Evolutionary conservation across 2,113 vertebrate genomes (phyloP), one percentile per base, ranked within the genome.

Genomic region (Pionites leucogaster): DNA sequence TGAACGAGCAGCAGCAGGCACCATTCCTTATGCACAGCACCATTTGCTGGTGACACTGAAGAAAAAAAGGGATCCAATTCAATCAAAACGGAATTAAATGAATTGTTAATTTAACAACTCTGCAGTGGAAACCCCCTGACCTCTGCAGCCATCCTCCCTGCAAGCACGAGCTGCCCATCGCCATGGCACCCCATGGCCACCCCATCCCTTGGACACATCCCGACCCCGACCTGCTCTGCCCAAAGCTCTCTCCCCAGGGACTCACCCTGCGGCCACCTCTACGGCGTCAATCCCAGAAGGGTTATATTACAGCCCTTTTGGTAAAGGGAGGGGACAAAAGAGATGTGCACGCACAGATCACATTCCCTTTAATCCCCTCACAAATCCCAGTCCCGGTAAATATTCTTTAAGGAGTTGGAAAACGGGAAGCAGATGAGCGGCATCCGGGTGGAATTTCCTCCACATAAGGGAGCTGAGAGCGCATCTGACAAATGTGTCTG

Each of bases 51-150:
- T 68, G 69, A 84, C 65, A 50, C 71, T 31, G 23, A 25, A 52
- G 55, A 53, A 35, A 67, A 33, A 29, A 33, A 9, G 78, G 10
- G 8, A 46, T 46, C 72, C 92, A 91, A 95, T 95, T 96, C 50
- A 89, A 95, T 96, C 44, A 89, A 94, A 95, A 85, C 53, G 77
- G 64, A 93, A 95, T 95, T 87, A 87, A 95, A 93, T 79, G 74
- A 95, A 79, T 84, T 82, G 65, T 85, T 93, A 87, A 95, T 92
- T 91, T 65, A 85, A 82, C 70, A 94, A 47, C 78, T 90, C 67
- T 4, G 7, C 79, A 77, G 79, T 69, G 78, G 50, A 93, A 92
- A 71, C 67, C 70, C 63, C 37, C 70, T 41, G 81, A 82, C 52
- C 83, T 78, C 76, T 31, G 46, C 55, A 86, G 65, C 52, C 47